Evolutionary conservation across 2,888 invertebrate genomes (phyloP), one percentile per base, ranked within the genome.

Genomic region (Phengaris alcon): DNA sequence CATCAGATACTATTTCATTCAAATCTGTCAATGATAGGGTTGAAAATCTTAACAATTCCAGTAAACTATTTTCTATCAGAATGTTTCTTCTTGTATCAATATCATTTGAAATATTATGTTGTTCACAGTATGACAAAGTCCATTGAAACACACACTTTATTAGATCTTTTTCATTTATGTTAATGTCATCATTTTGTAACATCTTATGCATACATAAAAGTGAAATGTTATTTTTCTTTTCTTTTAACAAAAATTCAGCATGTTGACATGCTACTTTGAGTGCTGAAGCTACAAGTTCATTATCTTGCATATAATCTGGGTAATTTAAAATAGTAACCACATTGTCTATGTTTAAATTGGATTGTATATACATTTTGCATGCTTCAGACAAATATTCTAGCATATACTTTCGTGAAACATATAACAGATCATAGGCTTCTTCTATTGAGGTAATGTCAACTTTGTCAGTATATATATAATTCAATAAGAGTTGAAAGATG

Each of bases 381-480:
- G 89, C 82, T 59, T 93, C 88, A 76, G 87, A 87, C 70, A 95
- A 86, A 81, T 93, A 90, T 77, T 94, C 93, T 59, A 96, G 83
- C 82, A 96, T 88, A 85, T 96, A 96, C 86, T 95, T 96, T 81
- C 95, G 94, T 51, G 95, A 94, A n/a, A 95, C 94, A 88, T 95
- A 95, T 72, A 95, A 86, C 77, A 95, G 85, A 80, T 94, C 94
- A 92, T 95, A 95, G 55, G 95, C 95, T 86, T 95, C 93, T 80
- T 94, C 92, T 78, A 95, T 90, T 64, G 91, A 92, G 70, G 86
- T 83, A 79, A 96, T 90, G 76, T 90, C 88, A 75, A 95, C 91
- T 80, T 89, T 90, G 81, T 95, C 95, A 59, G 94, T 95, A 83
- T 96, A 95, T 80, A 96, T 93, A 82, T 94, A 95, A 81, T 94